Evolutionary conservation across 2,888 invertebrate species (phyloP).

Genomic region (Geotrupes spiniger): DNA sequence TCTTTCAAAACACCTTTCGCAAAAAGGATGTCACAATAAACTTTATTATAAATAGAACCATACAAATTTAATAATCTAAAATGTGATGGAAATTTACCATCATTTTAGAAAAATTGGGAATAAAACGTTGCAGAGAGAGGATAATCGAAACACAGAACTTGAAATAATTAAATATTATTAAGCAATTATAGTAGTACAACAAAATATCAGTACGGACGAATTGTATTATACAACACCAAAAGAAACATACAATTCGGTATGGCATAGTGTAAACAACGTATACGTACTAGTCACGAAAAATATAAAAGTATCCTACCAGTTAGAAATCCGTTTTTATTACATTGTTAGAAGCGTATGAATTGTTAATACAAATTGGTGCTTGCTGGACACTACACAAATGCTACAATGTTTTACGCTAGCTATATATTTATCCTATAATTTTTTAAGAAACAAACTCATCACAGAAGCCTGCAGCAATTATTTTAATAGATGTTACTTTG

Average conservation of each 20-base stretch:
- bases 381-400: slow-evolving; percentile 42
- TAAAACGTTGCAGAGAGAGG: too few species aligned
- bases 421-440: slow-evolving; percentile 35
- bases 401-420: slow-evolving; percentile 37
- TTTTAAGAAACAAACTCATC: slow-evolving; percentile 45
- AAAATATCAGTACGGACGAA: slow-evolving; percentile 17
- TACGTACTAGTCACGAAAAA: not conserved
- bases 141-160: slow-evolving; percentile 9
- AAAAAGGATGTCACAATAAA: too few species aligned
- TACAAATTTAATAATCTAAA: too few species aligned
- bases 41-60: too few species aligned
- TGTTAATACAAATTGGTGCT: slow-evolving; percentile 41
- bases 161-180: slow-evolving; percentile 24
- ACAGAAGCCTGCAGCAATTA: slow-evolving; percentile 47
- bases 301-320: slow-evolving; percentile 4
- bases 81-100: too few species aligned
- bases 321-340: slow-evolving; percentile 20
- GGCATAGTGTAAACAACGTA: slow-evolving; percentile 2
- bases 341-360: slow-evolving; percentile 42
- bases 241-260: slow-evolving; percentile 14
- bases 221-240: slow-evolving; percentile 12
- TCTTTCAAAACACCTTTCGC: too few species aligned
- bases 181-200: slow-evolving; percentile 22
- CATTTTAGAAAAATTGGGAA: too few species aligned
- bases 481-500: slow-evolving; percentile 21